Conservation (phyloP, 2,113 vertebrate genomes). For the Candoia aspera region DNA sequence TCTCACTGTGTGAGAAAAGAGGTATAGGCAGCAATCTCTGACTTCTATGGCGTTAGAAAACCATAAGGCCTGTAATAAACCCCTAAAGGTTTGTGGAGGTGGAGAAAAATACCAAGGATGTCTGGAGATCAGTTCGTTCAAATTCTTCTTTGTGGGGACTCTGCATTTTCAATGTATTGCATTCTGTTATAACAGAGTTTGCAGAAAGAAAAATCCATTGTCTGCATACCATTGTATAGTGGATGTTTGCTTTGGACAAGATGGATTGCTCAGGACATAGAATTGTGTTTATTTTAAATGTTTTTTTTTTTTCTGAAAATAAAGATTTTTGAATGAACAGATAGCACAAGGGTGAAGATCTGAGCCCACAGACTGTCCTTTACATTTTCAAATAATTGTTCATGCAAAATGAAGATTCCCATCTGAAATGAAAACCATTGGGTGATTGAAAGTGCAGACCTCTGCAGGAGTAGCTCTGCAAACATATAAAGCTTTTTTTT, state of each 20-base stretch:
- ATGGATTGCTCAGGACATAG: slow-evolving; percentile 10
- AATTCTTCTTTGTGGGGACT: neutral
- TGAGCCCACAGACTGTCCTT: neutral
- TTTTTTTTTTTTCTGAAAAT: slow-evolving; percentile 10
- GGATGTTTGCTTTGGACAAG: slow-evolving; percentile 7
- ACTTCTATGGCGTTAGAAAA: neutral
- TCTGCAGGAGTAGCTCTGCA: neutral
- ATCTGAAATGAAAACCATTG: neutral
- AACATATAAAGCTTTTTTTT: neutral
- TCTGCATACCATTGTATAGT: slow-evolving; percentile 19
- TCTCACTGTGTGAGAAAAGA: neutral
- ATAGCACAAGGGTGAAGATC: neutral
- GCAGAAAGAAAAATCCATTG: slow-evolving; percentile 12
- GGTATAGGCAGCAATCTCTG: neutral
- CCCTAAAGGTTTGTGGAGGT: neutral
- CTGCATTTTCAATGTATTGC: slow-evolving; percentile 19
- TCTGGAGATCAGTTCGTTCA: neutral
- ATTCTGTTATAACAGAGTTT: slow-evolving; percentile 8
- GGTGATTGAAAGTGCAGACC: neutral
- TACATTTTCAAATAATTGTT: neutral
- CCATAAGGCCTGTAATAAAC: neutral
- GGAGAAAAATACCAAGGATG: neutral
- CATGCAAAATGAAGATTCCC: neutral
- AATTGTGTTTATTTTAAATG: slow-evolving; percentile 21
- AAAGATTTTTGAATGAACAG: neutral